Evolutionary conservation across 1,140 invertebrate species (phyloP).

Genomic region (Dufourea novaeangliae): DNA sequence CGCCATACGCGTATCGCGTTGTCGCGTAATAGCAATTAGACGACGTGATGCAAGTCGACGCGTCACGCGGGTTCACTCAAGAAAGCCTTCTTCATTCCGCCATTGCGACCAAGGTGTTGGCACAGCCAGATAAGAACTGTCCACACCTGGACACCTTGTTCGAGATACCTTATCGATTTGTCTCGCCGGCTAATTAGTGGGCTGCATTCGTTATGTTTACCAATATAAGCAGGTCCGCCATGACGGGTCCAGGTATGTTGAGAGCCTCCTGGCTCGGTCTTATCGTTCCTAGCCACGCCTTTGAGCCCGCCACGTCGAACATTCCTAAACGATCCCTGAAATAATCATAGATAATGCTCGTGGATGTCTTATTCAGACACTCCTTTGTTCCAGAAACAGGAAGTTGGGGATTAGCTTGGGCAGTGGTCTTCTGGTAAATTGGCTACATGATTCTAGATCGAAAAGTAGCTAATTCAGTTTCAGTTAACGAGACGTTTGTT

Average conservation of each 20-base stretch:
- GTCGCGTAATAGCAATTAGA: slow-evolving; percentile 6
- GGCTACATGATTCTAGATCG: not conserved
- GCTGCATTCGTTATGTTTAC: slow-evolving; percentile 60
- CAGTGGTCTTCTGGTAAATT: not conserved
- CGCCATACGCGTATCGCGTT: not conserved
- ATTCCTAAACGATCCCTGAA: slow-evolving; percentile 73
- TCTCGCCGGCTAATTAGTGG: slow-evolving; percentile 49
- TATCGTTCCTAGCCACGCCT: slow-evolving; percentile 75
- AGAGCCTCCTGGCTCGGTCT: slow-evolving; percentile 71
- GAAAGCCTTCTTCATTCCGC: not conserved
- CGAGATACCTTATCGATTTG: slow-evolving; percentile 58
- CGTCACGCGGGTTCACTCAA: not conserved
- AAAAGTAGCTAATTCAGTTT: too few species aligned
- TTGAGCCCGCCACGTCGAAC: slow-evolving; percentile 72
- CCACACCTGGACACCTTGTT: slow-evolving; percentile 41
- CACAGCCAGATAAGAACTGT: slow-evolving; percentile 29
- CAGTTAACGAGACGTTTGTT: too few species aligned
- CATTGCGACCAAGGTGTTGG: not conserved
- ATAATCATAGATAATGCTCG: slow-evolving; percentile 28
- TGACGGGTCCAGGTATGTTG: slow-evolving; percentile 71
- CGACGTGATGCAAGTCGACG: not conserved
- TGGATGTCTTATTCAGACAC: not conserved
- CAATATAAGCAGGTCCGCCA: slow-evolving; percentile 66
- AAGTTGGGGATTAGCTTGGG: not conserved
- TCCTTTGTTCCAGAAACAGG: not conserved